Conservation (phyloP, 2,113 vertebrate genomes). For the Dipodomys spectabilis region DNA sequence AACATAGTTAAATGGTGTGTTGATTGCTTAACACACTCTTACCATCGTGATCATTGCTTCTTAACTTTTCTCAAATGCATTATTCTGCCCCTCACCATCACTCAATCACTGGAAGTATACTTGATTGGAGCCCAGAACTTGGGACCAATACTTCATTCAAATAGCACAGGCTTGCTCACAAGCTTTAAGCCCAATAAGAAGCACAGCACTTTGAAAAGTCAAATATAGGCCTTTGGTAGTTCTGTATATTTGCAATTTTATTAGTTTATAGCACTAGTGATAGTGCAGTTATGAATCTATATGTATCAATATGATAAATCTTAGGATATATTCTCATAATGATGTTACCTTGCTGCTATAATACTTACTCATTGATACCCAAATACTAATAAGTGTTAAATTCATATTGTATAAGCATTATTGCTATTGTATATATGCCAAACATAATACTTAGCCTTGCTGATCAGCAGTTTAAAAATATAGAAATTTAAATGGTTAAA, state of each 20-base stretch:
- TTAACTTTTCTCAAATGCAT: not conserved
- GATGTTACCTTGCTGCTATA: conserved; percentile 70
- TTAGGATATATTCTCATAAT: conserved; percentile 49
- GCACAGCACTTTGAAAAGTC: conserved; percentile 74
- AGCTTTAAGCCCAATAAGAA: conserved; percentile 54
- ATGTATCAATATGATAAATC: conserved; percentile 41
- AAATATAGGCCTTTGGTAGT: conserved; percentile 51
- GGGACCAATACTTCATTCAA: conserved; percentile 25
- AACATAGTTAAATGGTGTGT: not conserved
- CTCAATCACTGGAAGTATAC: not conserved
- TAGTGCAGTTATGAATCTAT: not conserved
- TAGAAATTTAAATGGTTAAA: conserved; percentile 50
- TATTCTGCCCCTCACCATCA: not conserved
- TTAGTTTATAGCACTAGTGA: conserved; percentile 56
- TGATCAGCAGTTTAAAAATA: conserved; percentile 60
- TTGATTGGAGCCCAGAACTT: not conserved
- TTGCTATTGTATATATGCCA: conserved; percentile 64
- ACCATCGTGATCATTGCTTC: not conserved
- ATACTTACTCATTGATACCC: conserved; percentile 48
- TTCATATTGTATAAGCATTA: conserved; percentile 48
- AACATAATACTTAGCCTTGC: conserved; percentile 53
- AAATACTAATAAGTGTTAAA: conserved; percentile 49
- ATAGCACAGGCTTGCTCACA: conserved; percentile 39
- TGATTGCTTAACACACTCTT: not conserved
- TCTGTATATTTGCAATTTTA: conserved; percentile 61